Conservation (phyloP, 2,888 invertebrate species). For the Drosophila tanythrix region DNA sequence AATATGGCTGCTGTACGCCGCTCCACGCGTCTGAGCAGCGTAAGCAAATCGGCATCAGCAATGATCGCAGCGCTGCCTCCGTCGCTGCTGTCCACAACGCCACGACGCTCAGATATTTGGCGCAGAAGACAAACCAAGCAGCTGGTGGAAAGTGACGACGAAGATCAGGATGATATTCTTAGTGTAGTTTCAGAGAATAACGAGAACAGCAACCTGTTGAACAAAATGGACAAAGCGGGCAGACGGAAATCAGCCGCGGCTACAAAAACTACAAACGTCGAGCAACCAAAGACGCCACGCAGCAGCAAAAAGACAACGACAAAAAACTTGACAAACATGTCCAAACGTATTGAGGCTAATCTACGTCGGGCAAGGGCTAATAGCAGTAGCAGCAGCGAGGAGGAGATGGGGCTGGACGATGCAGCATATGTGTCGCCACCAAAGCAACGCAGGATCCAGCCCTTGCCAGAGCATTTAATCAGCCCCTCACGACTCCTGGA, state of each 20-base stretch:
- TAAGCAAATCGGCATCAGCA: conserved; percentile 57
- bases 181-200: conserved; percentile 75
- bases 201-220: conserved; percentile 78
- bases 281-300: conserved; percentile 74
- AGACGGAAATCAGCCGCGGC: conserved; percentile 38
- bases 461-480: conserved; percentile 69
- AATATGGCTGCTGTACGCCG: conserved; percentile 82
- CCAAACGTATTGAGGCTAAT: conserved; percentile 41
- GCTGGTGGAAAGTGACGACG: conserved; percentile 57
- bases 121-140: conserved; percentile 64
- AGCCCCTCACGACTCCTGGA: conserved; percentile 82
- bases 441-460: conserved; percentile 75
- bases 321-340: conserved; percentile 16
- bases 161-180: conserved; percentile 65
- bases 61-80: conserved; percentile 54
- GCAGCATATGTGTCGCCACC: conserved; percentile 78
- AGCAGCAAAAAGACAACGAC: conserved; percentile 63
- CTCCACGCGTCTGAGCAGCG: conserved; percentile 82
- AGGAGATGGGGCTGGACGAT: conserved; percentile 37
- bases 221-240: conserved; percentile 69
- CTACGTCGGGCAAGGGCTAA: neutral
- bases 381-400: conserved; percentile 10
- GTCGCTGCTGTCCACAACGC: conserved; percentile 50
- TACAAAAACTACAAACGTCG: conserved; percentile 18
- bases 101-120: conserved; percentile 72